phyloP scores from a whole-genome alignment of 2,888 invertebrate species.

The Nowickia ferox region DNA sequence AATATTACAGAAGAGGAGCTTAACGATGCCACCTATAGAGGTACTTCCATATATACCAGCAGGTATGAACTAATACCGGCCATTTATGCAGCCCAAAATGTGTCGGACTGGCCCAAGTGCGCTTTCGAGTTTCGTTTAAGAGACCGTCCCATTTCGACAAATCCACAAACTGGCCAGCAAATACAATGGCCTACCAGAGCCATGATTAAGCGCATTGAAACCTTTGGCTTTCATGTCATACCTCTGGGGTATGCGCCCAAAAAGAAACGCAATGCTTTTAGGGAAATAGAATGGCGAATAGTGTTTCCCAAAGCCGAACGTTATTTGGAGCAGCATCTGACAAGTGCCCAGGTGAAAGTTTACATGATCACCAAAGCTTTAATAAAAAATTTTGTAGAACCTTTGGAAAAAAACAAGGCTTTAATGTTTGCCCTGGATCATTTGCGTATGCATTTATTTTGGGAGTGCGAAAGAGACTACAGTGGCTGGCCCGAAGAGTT shows the following conservation, averaged over 20 bases:
- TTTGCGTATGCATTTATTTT: slow-evolving; percentile 89
- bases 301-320: slow-evolving; percentile 90
- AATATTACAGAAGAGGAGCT: slow-evolving; percentile 85
- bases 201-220: slow-evolving; percentile 87
- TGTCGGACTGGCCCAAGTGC: slow-evolving; percentile 88
- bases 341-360: slow-evolving; percentile 88
- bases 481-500: slow-evolving; percentile 90
- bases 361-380: slow-evolving; percentile 88
- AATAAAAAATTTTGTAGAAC: slow-evolving; percentile 89
- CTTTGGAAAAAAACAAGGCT: slow-evolving; percentile 84
- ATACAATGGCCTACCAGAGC: slow-evolving; percentile 88
- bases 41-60: slow-evolving; percentile 87
- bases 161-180: slow-evolving; percentile 85
- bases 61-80: slow-evolving; percentile 89
- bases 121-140: slow-evolving; percentile 88
- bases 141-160: slow-evolving; percentile 85
- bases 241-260: slow-evolving; percentile 89
- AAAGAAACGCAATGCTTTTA: slow-evolving; percentile 85
- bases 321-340: slow-evolving; percentile 88
- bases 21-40: slow-evolving; percentile 85
- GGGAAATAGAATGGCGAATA: slow-evolving; percentile 90
- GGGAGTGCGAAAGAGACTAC: slow-evolving; percentile 90
- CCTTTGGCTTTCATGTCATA: slow-evolving; percentile 88
- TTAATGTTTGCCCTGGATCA: slow-evolving; percentile 88
- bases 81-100: slow-evolving; percentile 82